Percentiles rank a stretch among this genome's conserved stretches.
Evolutionary conservation across 1,140 invertebrate genomes (phyloP).

Genomic region (Stenopsyche tienmushanensis): DNA sequence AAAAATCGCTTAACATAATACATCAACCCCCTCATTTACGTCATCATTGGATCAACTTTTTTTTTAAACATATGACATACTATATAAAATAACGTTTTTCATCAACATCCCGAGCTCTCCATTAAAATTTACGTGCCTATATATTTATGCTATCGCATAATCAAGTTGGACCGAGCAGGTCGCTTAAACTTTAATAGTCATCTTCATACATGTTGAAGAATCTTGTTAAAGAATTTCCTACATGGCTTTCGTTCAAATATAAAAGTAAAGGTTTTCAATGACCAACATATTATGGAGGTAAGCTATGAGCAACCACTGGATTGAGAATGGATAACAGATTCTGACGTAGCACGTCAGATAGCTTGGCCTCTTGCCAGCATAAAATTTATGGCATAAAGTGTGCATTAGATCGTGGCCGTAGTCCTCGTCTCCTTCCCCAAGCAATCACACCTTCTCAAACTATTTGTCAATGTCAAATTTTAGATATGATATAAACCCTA

Average conservation of each 20-base stretch:
- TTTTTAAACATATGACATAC: too few species aligned
- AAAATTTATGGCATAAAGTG: constrained; percentile 24
- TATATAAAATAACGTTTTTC: too few species aligned
- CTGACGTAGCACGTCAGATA: constrained; percentile 33
- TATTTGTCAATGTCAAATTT: too few species aligned
- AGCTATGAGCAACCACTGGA: not conserved
- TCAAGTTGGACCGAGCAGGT: not conserved
- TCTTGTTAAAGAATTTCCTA: too few species aligned
- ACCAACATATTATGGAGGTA: not conserved
- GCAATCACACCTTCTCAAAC: too few species aligned
- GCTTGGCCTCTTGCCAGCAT: constrained; percentile 23
- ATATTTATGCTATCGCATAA: not conserved
- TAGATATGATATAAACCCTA: too few species aligned
- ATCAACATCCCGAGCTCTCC: too few species aligned
- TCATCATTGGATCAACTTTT: too few species aligned
- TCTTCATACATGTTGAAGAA: not conserved
- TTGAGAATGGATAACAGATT: constrained; percentile 9
- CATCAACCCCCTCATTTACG: too few species aligned
- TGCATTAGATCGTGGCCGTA: constrained; percentile 25
- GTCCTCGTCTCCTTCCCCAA: too few species aligned
- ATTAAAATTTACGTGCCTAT: too few species aligned
- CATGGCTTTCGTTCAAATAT: not conserved
- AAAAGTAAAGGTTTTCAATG: not conserved
- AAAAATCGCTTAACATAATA: constrained; percentile 5
- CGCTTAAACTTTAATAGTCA: not conserved